phyloP scores from a whole-genome alignment of 2,113 vertebrate genomes.

The Phainopepla nitens region DNA sequence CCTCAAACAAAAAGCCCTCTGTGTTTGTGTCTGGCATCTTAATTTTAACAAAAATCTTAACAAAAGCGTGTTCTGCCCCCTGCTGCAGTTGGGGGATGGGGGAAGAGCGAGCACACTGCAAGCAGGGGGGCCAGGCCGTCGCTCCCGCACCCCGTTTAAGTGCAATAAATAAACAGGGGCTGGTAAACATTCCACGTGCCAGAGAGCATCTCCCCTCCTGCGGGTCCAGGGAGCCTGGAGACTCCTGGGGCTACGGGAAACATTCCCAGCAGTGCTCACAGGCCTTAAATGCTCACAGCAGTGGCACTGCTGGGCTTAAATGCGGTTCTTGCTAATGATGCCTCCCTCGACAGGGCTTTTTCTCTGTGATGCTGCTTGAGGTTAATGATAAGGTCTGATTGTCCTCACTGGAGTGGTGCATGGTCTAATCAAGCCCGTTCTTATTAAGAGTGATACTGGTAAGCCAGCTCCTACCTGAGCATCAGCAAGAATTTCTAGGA shows the following conservation, averaged over 20 bases:
- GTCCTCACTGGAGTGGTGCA: not conserved
- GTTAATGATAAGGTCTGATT: not conserved
- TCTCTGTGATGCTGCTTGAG: not conserved
- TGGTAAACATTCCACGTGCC: too few species aligned
- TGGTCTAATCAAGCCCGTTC: not conserved
- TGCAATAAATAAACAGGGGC: too few species aligned
- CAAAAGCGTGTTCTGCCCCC: too few species aligned
- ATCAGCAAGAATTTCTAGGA: not conserved
- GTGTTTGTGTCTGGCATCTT: too few species aligned
- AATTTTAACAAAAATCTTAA: too few species aligned
- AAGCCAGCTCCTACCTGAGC: fast-evolving
- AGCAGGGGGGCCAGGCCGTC: too few species aligned
- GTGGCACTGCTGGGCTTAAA: not conserved
- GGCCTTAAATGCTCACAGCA: not conserved
- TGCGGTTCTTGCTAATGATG: not conserved
- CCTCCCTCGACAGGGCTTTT: not conserved
- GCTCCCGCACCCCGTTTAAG: too few species aligned
- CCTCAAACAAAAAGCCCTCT: too few species aligned
- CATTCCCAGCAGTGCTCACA: not conserved
- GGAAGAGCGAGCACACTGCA: too few species aligned
- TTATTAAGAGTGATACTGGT: not conserved
- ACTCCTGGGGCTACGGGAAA: not conserved
- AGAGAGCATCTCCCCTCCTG: too few species aligned
- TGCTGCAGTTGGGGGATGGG: too few species aligned
- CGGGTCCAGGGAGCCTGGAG: too few species aligned